Conservation (phyloP, 2,113 vertebrate genomes). For the Archocentrus centrarchus region DNA sequence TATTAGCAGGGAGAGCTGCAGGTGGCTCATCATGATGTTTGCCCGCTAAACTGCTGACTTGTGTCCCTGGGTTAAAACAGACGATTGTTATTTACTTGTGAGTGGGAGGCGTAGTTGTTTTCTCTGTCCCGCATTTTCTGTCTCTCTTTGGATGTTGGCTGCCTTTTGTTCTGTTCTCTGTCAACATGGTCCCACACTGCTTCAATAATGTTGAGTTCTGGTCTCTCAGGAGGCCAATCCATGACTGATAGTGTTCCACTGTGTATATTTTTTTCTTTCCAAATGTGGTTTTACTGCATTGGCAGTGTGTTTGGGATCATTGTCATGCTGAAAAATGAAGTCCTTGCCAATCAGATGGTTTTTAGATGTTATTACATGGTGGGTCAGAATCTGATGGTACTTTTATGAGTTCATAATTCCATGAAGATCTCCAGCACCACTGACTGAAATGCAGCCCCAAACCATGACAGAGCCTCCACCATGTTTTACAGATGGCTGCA, state of each 20-base stretch:
- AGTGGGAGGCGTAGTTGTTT: constrained; percentile 37
- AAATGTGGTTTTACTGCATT: not conserved
- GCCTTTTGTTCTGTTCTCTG: not conserved
- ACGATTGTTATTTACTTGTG: constrained; percentile 32
- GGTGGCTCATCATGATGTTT: constrained; percentile 60
- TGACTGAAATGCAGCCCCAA: not conserved
- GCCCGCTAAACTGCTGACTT: constrained; percentile 61
- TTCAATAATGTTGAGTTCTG: not conserved
- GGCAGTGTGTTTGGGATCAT: not conserved
- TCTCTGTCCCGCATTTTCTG: not conserved
- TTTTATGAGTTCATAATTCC: not conserved
- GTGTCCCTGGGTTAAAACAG: constrained; percentile 52
- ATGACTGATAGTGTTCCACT: not conserved
- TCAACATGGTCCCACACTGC: not conserved
- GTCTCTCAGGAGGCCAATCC: not conserved
- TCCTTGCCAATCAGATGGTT: not conserved
- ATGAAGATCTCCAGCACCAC: not conserved
- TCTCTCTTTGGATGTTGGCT: not conserved
- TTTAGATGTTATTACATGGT: not conserved
- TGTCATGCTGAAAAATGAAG: not conserved
- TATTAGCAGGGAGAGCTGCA: constrained; percentile 62
- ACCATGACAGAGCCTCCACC: not conserved
- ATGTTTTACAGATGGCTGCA: too few species aligned
- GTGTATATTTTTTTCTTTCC: not conserved
- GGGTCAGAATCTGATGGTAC: not conserved